phyloP scores from a whole-genome alignment of 64 coral and sea anemone genomes.

The Actinia tenebrosa region DNA sequence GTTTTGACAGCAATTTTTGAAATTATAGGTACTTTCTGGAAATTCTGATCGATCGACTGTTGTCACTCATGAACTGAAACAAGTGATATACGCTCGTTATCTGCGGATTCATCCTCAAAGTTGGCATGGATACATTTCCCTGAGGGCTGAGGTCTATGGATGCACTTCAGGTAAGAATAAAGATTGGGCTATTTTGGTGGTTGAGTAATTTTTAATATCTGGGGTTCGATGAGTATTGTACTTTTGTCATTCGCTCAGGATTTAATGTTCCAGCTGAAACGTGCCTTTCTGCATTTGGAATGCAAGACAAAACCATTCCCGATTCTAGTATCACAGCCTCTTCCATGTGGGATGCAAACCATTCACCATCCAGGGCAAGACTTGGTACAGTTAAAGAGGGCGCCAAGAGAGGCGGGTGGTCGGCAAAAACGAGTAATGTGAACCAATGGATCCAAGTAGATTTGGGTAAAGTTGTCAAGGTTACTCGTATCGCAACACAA shows the following conservation, averaged over 20 bases:
- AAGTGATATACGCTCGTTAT: constrained; percentile 29
- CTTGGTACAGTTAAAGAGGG: not conserved
- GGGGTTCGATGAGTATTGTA: not conserved
- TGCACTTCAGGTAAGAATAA: not conserved
- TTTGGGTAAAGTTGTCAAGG: constrained; percentile 17
- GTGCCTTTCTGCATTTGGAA: not conserved
- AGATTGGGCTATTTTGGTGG: no score
- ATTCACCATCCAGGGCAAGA: not conserved
- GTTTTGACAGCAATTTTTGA: no score
- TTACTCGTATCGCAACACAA: constrained; percentile 10
- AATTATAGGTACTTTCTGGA: no score
- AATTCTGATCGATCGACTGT: constrained; percentile 26
- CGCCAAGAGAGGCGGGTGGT: not conserved
- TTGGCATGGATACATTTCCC: constrained; percentile 24
- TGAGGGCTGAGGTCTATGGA: constrained; percentile 48
- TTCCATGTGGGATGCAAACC: not conserved
- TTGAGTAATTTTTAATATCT: no score
- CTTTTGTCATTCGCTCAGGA: no score
- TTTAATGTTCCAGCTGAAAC: not conserved
- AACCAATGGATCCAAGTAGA: constrained; percentile 31
- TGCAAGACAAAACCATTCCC: not conserved
- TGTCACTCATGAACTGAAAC: constrained; percentile 17
- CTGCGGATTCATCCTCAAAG: constrained; percentile 15
- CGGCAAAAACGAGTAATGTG: not conserved
- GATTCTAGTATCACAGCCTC: not conserved